A percentile compares a stretch with the other conserved stretches of the same genome.
Evolutionary conservation across 2,113 vertebrate species (phyloP).

Genomic region (Actinemys pallida): DNA sequence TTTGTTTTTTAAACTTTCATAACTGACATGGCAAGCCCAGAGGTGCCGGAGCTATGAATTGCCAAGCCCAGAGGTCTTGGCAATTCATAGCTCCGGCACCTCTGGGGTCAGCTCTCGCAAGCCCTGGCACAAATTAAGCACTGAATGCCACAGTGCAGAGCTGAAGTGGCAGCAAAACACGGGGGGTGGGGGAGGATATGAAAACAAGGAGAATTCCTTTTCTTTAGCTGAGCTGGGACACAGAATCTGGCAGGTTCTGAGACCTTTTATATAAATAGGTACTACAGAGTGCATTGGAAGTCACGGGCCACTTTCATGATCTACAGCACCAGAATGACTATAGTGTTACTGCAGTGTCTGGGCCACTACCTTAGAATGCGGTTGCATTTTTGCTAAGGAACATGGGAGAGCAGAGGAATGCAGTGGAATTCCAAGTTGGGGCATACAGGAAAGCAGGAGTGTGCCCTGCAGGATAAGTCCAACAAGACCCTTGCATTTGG

Average conservation of each 20-base stretch:
- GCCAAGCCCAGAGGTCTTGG: too few relatives aligned
- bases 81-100: too few relatives aligned
- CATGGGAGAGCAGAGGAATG: not conserved
- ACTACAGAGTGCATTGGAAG: not conserved
- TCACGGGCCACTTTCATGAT: not conserved
- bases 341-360: not conserved
- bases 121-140: too few relatives aligned
- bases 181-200: not conserved
- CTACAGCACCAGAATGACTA: not conserved
- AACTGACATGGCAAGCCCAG: too few relatives aligned
- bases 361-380: not conserved
- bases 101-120: too few relatives aligned
- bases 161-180: not conserved
- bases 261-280: not conserved
- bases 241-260: not conserved
- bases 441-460: not conserved
- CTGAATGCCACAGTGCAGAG: not conserved
- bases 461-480: not conserved
- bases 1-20: too few relatives aligned
- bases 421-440: not conserved
- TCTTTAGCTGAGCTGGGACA: not conserved
- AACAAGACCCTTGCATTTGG: not conserved
- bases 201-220: not conserved
- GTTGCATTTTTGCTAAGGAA: not conserved
- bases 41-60: too few relatives aligned